Conservation (phyloP, 2,888 invertebrate genomes). For the Galeopsomyia nigrocyanea region DNA sequence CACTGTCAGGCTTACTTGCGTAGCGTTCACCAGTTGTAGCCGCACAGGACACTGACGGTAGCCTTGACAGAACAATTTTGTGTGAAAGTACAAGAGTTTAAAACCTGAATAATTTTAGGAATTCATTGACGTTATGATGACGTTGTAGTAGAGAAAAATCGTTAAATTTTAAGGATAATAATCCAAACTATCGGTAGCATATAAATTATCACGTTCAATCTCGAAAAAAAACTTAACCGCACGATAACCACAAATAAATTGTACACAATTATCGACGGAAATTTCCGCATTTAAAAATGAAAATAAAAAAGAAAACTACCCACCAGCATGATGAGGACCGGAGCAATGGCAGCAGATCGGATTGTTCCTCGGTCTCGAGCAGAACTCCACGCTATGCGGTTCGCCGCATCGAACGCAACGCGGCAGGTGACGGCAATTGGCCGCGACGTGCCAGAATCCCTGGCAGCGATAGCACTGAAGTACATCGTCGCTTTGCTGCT, state of each 20-base stretch:
- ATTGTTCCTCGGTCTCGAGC: constrained; percentile 69
- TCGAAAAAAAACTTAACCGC: no score
- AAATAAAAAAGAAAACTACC: neutral
- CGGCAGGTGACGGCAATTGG: constrained; percentile 68
- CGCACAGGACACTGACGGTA: constrained; percentile 69
- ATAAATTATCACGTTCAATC: no score
- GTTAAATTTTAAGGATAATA: no score
- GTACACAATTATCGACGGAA: no score
- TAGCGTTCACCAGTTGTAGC: constrained; percentile 68
- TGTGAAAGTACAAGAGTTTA: neutral
- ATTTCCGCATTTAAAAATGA: no score
- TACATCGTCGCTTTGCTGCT: constrained; percentile 62
- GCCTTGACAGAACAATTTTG: constrained; percentile 51
- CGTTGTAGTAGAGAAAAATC: no score
- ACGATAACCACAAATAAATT: no score
- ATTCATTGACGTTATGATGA: no score
- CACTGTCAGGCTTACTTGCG: constrained; percentile 67
- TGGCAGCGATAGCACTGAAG: constrained; percentile 72
- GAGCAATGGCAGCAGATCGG: constrained; percentile 72
- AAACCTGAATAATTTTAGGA: no score
- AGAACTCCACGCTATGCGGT: constrained; percentile 70
- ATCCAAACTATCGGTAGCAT: no score
- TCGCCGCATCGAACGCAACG: constrained; percentile 72
- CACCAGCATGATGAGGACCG: constrained; percentile 72
- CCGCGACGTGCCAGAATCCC: constrained; percentile 73